A percentile compares a stretch with the other conserved stretches of the same genome.
Conservation (phyloP, 2,888 invertebrate species). For the Andrena dorsata region DNA sequence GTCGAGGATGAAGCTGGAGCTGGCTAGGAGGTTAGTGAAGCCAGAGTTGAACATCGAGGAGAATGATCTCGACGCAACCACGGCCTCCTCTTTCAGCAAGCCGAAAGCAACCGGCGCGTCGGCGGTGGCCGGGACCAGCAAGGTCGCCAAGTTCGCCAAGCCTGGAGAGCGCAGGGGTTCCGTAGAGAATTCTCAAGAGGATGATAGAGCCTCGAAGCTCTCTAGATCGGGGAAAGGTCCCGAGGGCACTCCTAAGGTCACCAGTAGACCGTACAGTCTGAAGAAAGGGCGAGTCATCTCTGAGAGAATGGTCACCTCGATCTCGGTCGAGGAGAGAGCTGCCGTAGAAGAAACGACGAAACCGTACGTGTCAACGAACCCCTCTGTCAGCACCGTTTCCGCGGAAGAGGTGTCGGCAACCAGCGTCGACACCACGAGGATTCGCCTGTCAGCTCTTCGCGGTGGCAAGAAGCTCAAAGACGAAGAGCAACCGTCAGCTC, state of each 20-base stretch:
- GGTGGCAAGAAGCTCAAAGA: conserved; percentile 40
- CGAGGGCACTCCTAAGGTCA: conserved; percentile 25
- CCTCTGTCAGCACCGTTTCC: conserved; percentile 5
- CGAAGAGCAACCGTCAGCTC: conserved; percentile 11
- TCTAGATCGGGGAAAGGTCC: conserved; percentile 37
- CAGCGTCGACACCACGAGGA: conserved; percentile 38
- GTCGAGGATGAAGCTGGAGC: conserved; percentile 81
- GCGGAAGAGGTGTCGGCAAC: conserved; percentile 49
- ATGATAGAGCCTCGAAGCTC: conserved; percentile 45
- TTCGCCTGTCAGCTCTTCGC: not conserved
- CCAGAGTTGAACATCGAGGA: conserved; percentile 76
- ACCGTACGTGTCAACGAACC: conserved; percentile 16
- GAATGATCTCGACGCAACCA: conserved; percentile 65
- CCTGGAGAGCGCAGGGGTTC: conserved; percentile 14
- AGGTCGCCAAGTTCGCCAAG: conserved; percentile 55
- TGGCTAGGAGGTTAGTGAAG: conserved; percentile 79
- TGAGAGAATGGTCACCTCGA: conserved; percentile 61
- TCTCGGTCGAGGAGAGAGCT: conserved; percentile 48
- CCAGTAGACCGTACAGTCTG: conserved; percentile 5
- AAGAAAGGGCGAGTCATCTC: conserved; percentile 62
- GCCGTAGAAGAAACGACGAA: conserved; percentile 40
- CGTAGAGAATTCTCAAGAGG: conserved; percentile 27
- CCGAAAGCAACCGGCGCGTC: conserved; percentile 43
- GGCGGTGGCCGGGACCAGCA: conserved; percentile 59
- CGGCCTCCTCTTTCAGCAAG: conserved; percentile 51